Evolutionary conservation across 1,140 invertebrate genomes (phyloP).

Genomic region (Lepidurus apus): DNA sequence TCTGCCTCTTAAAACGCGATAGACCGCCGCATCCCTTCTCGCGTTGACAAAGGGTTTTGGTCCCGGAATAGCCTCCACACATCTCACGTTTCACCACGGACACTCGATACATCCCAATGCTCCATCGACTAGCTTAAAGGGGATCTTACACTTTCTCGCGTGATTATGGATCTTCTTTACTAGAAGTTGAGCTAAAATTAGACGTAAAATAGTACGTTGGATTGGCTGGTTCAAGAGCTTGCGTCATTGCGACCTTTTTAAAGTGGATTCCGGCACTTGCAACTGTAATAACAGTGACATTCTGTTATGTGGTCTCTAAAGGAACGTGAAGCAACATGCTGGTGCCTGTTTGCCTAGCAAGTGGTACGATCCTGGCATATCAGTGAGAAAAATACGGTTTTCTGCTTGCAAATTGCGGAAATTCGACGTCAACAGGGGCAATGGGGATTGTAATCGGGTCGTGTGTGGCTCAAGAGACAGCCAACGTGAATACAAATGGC

Average conservation of each 20-base stretch:
- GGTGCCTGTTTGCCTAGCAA: no score
- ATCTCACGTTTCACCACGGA: neutral
- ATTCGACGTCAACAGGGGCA: neutral
- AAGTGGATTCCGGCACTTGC: no score
- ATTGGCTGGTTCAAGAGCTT: no score
- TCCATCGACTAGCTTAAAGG: neutral
- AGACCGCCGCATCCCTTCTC: neutral
- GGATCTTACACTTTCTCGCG: no score
- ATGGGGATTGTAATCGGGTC: slow-evolving; percentile 71
- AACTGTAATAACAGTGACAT: no score
- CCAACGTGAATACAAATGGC: slow-evolving; percentile 32
- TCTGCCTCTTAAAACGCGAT: neutral
- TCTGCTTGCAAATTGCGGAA: neutral
- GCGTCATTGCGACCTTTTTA: no score
- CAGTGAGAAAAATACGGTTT: neutral
- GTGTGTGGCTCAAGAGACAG: slow-evolving; percentile 51
- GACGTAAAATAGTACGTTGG: no score
- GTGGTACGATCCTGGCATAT: neutral
- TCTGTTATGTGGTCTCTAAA: no score
- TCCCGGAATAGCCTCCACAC: neutral
- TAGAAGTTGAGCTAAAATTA: no score
- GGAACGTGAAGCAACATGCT: no score
- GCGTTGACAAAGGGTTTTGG: neutral
- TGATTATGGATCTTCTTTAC: no score
- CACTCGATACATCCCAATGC: neutral